Base-by-base conservation (phyloP, 2,113 vertebrate genomes). In the Pangasianodon gigas region DNA sequence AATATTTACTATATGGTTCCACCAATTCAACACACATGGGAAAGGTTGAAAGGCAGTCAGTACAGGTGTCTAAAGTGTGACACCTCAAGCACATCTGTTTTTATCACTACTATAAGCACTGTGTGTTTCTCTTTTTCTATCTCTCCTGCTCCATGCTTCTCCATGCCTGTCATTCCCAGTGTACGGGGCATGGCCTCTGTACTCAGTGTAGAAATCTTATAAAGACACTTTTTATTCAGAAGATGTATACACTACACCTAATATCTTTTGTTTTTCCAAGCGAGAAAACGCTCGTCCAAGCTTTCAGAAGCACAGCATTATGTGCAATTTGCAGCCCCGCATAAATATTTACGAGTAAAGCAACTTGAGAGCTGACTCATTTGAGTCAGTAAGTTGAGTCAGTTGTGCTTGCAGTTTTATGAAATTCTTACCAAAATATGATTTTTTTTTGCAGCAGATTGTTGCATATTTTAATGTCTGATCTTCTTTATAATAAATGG, bases 321-420 rank as follows among this genome's bases (percentile, higher is more conserved):
- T 83, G 52, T 13, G 32, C 19, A 14, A 83, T 58, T 24, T 83
- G n/a, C 16, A 51, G 51, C 51, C 29, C 79, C 0, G 29, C 26
- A 56, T 56, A 56, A 58, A 21, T 56, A 56, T 56, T 83, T 41
- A 58, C 51, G 18, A 82, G 14, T 82, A 54, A 52, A 82, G 79
- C 29, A 82, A 32, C 16, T 82, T 8, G n/a, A 29, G 75, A 79
- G 11, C 44, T 24, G 75, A 82, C 79, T 82, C 29, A 8, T 32
- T 54, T 19, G 44, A 51, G 41, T 71, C 69, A 24, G 41, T 80
- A 80, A 51, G 18, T 80, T 46, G 24, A 48, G 52, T 83, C 51
- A 83, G 80, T 83, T 81, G 29, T 81, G 51, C 48, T 81, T 52
- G 29, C 29, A 82, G 51, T 56, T 82, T 56, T 56, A 52, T 80